Evolutionary conservation across 2,113 vertebrate species (phyloP).

Genomic region (Turdus rufiventris): DNA sequence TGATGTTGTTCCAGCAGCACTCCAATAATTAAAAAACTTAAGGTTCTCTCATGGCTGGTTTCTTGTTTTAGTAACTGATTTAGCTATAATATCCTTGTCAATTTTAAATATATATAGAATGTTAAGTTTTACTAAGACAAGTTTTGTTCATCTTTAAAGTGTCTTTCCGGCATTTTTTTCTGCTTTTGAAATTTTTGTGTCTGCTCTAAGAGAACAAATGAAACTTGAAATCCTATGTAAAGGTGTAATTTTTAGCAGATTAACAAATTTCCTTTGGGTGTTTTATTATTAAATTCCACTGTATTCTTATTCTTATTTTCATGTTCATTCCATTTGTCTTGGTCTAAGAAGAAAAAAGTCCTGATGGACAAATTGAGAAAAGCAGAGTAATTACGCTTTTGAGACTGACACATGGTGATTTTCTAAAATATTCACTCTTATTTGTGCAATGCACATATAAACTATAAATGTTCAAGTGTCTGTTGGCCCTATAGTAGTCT

Average conservation of each 20-base stretch:
- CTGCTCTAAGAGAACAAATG: neutral
- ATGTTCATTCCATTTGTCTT: neutral
- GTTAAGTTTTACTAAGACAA: neutral
- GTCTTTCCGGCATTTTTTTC: neutral
- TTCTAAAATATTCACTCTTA: slow-evolving; percentile 16
- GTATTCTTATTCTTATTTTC: neutral
- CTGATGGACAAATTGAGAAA: neutral
- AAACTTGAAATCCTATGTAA: neutral
- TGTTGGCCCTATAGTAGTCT: neutral
- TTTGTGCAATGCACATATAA: neutral
- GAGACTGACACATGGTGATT: neutral
- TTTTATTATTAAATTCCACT: neutral
- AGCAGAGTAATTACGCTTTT: neutral
- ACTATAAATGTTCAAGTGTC: neutral
- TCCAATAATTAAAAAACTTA: neutral
- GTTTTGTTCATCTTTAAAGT: neutral
- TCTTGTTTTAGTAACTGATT: neutral
- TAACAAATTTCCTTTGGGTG: neutral
- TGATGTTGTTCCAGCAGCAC: neutral
- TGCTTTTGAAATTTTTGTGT: neutral
- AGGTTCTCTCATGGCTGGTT: neutral
- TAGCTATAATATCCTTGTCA: neutral
- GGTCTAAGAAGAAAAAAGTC: neutral
- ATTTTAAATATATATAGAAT: neutral
- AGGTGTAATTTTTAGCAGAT: neutral